These are phyloP conservation scores for Oryzias melastigma DNA, from an alignment of 2,113 vertebrate species.

Conservation along the genomic window DNA sequence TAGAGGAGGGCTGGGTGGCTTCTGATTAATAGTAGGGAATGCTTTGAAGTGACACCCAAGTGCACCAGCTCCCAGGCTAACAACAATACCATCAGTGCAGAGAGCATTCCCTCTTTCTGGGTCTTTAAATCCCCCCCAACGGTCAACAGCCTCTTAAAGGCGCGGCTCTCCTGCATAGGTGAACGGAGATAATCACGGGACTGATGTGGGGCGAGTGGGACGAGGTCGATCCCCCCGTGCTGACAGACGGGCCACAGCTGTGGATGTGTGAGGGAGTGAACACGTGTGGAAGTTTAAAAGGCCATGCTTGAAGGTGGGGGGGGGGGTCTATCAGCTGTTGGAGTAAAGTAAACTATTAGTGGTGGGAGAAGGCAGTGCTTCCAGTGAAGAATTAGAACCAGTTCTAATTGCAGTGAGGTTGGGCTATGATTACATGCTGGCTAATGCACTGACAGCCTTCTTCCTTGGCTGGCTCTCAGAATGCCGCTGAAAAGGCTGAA, in stretches of 20 bases:
- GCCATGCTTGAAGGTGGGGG: conserved; percentile 23
- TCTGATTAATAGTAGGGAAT: conserved; percentile 75
- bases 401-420: conserved; percentile 77
- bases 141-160: conserved; percentile 21
- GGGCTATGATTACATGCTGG: conserved; percentile 77
- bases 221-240: conserved; percentile 47
- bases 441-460: conserved; percentile 73
- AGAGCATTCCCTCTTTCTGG: conserved; percentile 46
- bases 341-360: conserved; percentile 73
- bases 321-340: conserved; percentile 67
- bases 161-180: conserved; percentile 40
- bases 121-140: conserved; percentile 45
- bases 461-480: conserved; percentile 69
- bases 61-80: conserved; percentile 63
- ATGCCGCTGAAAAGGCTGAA: conserved; percentile 68
- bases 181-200: conserved; percentile 43
- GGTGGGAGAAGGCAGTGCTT: conserved; percentile 65
- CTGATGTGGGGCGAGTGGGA: conserved; percentile 54
- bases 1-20: conserved; percentile 54
- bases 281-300: conserved; percentile 34
- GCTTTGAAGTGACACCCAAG: conserved; percentile 78
- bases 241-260: conserved; percentile 64
- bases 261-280: conserved; percentile 25
- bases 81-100: conserved; percentile 58
- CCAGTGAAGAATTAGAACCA: conserved; percentile 70